phyloP scores from a whole-genome alignment of 2,797 vertebrate species.

The Pachyuromys duprasi region DNA sequence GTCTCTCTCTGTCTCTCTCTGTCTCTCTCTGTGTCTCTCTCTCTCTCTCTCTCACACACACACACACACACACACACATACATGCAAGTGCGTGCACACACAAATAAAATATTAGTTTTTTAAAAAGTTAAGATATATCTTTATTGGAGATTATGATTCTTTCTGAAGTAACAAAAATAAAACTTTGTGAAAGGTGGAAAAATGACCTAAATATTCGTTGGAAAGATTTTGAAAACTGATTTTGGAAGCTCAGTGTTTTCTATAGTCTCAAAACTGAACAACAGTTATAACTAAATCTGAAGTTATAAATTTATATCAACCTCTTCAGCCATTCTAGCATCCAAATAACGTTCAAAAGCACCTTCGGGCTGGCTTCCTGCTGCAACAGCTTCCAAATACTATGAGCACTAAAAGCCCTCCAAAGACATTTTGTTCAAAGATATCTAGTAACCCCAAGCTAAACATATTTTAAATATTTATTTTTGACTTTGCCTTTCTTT shows the following conservation, averaged over 20 bases:
- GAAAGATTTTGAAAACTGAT: background rate
- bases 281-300: constrained; percentile 14
- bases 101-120: background rate
- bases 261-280: background rate
- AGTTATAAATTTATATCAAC: background rate
- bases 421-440: constrained; percentile 18
- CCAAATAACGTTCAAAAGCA: constrained; percentile 36
- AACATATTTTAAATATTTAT: constrained; percentile 36
- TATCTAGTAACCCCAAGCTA: constrained; percentile 38
- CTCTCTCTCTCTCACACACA: too few species aligned
- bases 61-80: background rate
- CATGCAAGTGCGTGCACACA: background rate
- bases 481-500: constrained; percentile 44
- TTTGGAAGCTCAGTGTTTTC: background rate
- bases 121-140: background rate
- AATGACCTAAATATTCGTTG: background rate
- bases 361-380: constrained; percentile 4
- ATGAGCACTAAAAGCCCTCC: background rate
- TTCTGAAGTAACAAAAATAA: background rate
- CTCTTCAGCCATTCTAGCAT: background rate
- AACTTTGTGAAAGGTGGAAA: background rate
- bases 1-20: too few species aligned
- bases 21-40: too few species aligned
- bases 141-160: background rate
- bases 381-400: constrained; percentile 39